Percentiles rank a stretch among this genome's conserved stretches.
Conservation (phyloP, 1,140 invertebrate genomes). For the Sipha flava region DNA sequence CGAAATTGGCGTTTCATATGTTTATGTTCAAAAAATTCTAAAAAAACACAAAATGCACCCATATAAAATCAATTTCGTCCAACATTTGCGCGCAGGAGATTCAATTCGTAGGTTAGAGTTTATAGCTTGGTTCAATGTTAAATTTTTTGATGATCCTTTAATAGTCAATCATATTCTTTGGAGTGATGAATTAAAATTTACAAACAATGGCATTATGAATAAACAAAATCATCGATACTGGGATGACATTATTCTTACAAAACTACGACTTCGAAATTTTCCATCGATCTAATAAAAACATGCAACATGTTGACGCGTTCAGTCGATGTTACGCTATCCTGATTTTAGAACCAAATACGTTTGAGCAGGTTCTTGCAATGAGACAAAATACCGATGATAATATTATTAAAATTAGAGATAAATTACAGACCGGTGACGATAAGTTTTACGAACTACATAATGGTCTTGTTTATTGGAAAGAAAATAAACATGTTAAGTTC, state of each 20-base stretch:
- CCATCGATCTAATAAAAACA: neutral
- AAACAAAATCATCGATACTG: slow-evolving; percentile 36
- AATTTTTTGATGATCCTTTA: too few species aligned
- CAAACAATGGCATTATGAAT: too few species aligned
- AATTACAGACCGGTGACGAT: neutral
- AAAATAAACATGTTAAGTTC: neutral
- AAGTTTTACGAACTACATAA: neutral
- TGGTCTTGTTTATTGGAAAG: neutral
- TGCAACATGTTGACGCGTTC: neutral
- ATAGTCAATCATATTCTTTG: too few species aligned
- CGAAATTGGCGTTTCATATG: too few species aligned
- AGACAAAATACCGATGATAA: neutral
- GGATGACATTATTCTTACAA: neutral
- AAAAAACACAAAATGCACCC: too few species aligned
- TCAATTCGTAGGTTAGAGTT: too few species aligned
- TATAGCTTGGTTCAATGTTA: too few species aligned
- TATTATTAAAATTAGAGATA: neutral
- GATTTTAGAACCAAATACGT: neutral
- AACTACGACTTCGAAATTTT: neutral
- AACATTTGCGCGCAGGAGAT: too few species aligned
- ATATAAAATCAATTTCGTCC: too few species aligned
- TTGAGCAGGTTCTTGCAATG: neutral
- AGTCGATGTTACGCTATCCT: neutral
- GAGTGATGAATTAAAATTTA: too few species aligned
- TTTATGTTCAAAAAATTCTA: too few species aligned